A percentile compares a stretch with the other conserved stretches of the same genome.
Evolutionary conservation across 2,113 vertebrate genomes (phyloP).

Genomic region (Manacus vitellinus): DNA sequence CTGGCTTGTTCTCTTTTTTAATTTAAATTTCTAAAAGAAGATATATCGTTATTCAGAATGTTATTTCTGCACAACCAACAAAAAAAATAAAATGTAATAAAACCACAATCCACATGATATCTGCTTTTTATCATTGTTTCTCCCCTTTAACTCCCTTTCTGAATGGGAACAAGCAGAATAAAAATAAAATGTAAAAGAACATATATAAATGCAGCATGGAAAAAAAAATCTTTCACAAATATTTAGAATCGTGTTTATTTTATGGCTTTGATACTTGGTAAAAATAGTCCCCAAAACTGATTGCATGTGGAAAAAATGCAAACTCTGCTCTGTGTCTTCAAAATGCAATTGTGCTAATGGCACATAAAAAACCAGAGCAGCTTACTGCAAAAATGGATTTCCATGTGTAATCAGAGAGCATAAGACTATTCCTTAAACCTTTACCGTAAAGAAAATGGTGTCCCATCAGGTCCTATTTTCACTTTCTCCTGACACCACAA

Average conservation of each 20-base stretch:
- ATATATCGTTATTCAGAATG: not conserved
- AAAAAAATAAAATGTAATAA: not conserved
- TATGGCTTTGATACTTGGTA: conserved; percentile 15
- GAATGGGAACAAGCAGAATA: not conserved
- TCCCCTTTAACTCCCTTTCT: not conserved
- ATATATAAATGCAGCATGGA: not conserved
- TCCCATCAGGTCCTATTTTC: not conserved
- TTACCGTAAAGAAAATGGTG: not conserved
- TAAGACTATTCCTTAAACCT: not conserved
- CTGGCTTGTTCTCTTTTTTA: not conserved
- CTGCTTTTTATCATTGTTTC: not conserved
- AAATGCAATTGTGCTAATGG: not conserved
- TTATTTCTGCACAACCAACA: not conserved
- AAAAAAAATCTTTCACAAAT: not conserved
- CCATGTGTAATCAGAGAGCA: not conserved
- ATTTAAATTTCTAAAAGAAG: not conserved
- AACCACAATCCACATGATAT: not conserved
- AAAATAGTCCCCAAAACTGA: conserved; percentile 45
- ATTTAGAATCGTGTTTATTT: conserved; percentile 47
- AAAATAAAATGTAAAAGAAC: conserved; percentile 7
- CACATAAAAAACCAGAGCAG: not conserved
- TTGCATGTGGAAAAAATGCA: conserved; percentile 38
- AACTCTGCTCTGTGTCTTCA: not conserved
- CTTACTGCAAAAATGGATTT: not conserved
- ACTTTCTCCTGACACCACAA: not conserved